Conservation (phyloP, 2,797 vertebrate species). For the Tauraco hartlaubi region DNA sequence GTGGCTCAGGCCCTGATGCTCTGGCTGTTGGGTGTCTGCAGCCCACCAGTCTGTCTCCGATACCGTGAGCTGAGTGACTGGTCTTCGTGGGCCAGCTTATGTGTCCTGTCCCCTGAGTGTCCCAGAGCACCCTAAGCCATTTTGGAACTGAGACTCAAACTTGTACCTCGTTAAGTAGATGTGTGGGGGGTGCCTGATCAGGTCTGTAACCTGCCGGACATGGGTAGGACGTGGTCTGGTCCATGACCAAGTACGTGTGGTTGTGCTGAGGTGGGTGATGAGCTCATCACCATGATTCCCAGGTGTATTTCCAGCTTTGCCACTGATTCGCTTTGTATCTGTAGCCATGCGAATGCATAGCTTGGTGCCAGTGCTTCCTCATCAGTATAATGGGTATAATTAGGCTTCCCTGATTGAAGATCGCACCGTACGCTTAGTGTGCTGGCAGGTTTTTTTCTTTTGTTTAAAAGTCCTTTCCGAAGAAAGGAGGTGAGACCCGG, state of each 20-base stretch:
- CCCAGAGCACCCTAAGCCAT: not conserved
- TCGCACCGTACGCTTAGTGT: not conserved
- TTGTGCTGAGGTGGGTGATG: not conserved
- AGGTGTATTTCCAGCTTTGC: conserved; percentile 38
- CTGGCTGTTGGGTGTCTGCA: not conserved
- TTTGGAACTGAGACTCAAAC: not conserved
- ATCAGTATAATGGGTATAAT: conserved; percentile 59
- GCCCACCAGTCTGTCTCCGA: not conserved
- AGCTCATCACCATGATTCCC: not conserved
- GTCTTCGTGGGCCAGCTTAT: not conserved
- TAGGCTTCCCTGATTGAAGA: conserved; percentile 56
- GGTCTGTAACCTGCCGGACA: not conserved
- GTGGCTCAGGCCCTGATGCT: not conserved
- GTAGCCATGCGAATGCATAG: not conserved
- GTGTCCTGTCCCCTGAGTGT: not conserved
- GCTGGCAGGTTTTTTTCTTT: conserved; percentile 4
- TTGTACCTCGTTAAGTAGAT: not conserved
- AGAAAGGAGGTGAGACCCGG: not conserved
- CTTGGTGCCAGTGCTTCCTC: conserved; percentile 56
- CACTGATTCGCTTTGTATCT: conserved; percentile 20
- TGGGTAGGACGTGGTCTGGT: not conserved
- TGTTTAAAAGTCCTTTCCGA: not conserved
- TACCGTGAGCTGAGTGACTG: not conserved
- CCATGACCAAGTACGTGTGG: not conserved
- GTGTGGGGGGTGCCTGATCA: not conserved